These are phyloP conservation scores for Taphrorychus bicolor DNA, from an alignment of 2,888 invertebrate species.

Conservation along the genomic window DNA sequence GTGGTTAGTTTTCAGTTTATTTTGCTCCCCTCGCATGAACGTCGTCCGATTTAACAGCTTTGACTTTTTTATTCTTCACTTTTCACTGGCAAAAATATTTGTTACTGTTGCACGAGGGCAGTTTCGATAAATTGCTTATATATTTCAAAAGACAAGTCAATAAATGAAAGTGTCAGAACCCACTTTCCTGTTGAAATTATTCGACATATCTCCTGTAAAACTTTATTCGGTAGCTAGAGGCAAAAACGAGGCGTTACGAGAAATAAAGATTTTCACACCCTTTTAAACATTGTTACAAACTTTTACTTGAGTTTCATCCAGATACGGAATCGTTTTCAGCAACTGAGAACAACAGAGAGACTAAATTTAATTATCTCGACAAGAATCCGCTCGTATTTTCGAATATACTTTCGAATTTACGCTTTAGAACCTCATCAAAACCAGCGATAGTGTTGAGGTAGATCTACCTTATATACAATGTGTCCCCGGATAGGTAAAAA, in stretches of 20 bases:
- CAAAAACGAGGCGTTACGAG: conserved; percentile 21
- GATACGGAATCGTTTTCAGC: conserved; percentile 31
- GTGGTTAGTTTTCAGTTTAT: conserved; percentile 48
- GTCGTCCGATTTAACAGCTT: conserved; percentile 39
- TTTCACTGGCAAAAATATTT: conserved; percentile 11
- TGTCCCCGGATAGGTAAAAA: no score
- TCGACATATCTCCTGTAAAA: not conserved
- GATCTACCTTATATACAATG: no score
- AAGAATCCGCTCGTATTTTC: conserved; percentile 39
- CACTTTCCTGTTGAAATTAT: no score
- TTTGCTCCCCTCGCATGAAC: conserved; percentile 26
- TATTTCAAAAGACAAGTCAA: not conserved
- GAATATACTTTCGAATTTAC: conserved; percentile 23
- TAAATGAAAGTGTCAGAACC: conserved; percentile 1
- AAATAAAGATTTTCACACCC: conserved; percentile 38
- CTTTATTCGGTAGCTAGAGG: not conserved
- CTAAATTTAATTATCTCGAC: conserved; percentile 36
- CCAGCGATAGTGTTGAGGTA: no score
- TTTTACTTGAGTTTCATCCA: conserved; percentile 31
- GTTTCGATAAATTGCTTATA: conserved; percentile 31
- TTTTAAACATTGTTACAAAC: conserved; percentile 41
- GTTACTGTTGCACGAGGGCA: conserved; percentile 8
- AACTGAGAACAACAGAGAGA: conserved; percentile 36
- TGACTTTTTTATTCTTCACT: conserved; percentile 20
- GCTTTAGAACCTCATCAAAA: conserved; percentile 22